A percentile compares a stretch with the other conserved stretches of the same genome.
Conservation (phyloP, 2,113 vertebrate genomes). For the Nothocercus julius region DNA sequence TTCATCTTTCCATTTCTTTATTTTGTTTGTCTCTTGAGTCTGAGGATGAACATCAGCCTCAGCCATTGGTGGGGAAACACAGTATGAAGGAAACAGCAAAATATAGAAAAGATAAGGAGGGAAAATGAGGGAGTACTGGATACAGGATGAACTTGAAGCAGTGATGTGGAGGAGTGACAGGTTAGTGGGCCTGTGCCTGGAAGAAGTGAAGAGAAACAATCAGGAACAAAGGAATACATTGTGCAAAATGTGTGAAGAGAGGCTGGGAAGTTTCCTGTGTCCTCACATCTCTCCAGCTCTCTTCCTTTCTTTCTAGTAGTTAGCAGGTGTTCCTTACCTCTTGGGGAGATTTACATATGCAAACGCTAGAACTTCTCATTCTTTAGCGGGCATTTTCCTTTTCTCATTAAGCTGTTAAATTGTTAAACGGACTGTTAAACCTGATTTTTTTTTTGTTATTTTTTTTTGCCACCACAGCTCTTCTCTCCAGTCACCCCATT, state of each 20-base stretch:
- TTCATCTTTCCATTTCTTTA: background rate
- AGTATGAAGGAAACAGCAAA: background rate
- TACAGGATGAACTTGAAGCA: background rate
- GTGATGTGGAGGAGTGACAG: background rate
- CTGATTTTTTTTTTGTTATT: too few relatives aligned
- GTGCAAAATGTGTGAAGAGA: rapidly evolving
- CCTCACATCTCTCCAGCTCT: background rate
- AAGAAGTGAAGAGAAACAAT: background rate
- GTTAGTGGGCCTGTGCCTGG: background rate
- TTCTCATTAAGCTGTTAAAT: too few relatives aligned
- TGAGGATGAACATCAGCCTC: rapidly evolving
- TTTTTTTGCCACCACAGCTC: background rate
- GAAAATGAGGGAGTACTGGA: background rate
- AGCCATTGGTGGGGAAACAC: background rate
- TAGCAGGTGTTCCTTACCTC: background rate
- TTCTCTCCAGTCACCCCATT: background rate
- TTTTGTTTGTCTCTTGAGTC: background rate
- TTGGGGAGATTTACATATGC: background rate
- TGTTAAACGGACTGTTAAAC: too few relatives aligned
- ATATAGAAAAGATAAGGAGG: background rate
- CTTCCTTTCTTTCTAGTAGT: background rate
- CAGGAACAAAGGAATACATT: background rate
- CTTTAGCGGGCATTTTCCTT: background rate
- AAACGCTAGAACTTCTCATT: background rate
- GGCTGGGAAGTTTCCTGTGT: background rate